A percentile compares a stretch with the other conserved stretches of the same genome.
Conservation (phyloP, 2,888 invertebrate species). For the Miltochrista miniata region DNA sequence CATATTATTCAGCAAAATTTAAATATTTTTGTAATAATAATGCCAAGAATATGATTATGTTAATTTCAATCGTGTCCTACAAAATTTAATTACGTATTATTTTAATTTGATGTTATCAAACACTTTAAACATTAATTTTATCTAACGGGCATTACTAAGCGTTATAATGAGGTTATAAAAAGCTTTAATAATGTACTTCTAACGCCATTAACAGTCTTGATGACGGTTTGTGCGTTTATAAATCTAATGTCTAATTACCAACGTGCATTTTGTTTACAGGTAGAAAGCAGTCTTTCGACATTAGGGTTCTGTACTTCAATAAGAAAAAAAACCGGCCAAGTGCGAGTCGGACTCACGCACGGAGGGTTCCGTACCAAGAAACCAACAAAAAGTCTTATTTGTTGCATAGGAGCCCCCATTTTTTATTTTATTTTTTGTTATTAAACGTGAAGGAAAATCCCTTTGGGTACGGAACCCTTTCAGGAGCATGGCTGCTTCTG, state of each 20-base stretch:
- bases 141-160: slow-evolving; percentile 11
- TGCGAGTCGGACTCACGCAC: too few relatives aligned
- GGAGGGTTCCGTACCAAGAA: too few relatives aligned
- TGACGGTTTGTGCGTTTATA: slow-evolving; percentile 10
- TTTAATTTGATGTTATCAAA: slow-evolving; percentile 26
- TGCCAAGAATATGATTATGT: slow-evolving; percentile 31
- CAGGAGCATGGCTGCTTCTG: too few relatives aligned
- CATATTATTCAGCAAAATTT: slow-evolving; percentile 26
- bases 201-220: slow-evolving; percentile 14
- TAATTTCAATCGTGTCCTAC: slow-evolving; percentile 36
- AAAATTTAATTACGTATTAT: slow-evolving; percentile 33
- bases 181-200: slow-evolving; percentile 12
- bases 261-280: neutral
- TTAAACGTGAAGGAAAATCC: too few relatives aligned
- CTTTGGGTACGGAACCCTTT: too few relatives aligned
- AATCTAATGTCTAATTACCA: slow-evolving; percentile 6
- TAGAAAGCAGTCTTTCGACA: too few relatives aligned
- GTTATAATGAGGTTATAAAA: slow-evolving; percentile 7
- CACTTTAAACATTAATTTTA: slow-evolving; percentile 13
- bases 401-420: too few relatives aligned
- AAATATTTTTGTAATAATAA: slow-evolving; percentile 36
- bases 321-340: too few relatives aligned
- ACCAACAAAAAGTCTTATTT: too few relatives aligned
- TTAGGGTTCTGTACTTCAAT: too few relatives aligned
- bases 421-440: too few relatives aligned